A percentile compares a stretch with the other conserved stretches of the same genome.
Conservation (phyloP, 2,113 vertebrate genomes). For the Scytalopus superciliaris region DNA sequence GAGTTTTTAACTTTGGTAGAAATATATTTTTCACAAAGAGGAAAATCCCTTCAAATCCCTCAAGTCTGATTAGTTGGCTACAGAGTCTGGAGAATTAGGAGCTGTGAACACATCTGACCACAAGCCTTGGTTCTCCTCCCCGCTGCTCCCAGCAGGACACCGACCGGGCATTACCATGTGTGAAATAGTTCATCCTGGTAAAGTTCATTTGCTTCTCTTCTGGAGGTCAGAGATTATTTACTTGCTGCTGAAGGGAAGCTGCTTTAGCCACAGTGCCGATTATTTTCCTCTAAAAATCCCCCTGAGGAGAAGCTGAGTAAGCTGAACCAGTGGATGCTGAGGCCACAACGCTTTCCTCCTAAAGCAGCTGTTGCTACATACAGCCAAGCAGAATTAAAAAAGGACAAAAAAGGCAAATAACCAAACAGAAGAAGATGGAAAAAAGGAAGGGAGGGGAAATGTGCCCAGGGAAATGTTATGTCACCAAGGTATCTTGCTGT, state of each 20-base stretch:
- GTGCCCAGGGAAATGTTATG: not conserved
- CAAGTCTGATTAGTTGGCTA: not conserved
- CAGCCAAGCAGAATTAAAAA: rapidly evolving
- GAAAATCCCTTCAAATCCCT: not conserved
- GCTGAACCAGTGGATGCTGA: not conserved
- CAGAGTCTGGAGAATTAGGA: not conserved
- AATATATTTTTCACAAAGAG: not conserved
- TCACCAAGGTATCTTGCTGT: not conserved
- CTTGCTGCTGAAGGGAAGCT: conserved; percentile 27
- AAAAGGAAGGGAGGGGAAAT: not conserved
- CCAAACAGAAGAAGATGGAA: not conserved
- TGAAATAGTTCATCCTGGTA: not conserved
- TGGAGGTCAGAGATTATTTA: not conserved
- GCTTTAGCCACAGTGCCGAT: not conserved
- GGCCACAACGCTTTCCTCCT: not conserved
- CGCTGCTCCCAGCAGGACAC: not conserved
- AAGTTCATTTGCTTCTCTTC: not conserved
- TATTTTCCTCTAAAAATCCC: conserved; percentile 51
- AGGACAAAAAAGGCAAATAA: not conserved
- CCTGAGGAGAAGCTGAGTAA: conserved; percentile 36
- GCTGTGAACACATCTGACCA: rapidly evolving
- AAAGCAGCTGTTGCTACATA: not conserved
- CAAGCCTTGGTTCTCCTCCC: not conserved
- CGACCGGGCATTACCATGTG: not conserved
- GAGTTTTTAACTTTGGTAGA: not conserved